A percentile compares a stretch with the other conserved stretches of the same genome.
Conservation (phyloP, 2,888 invertebrate species). For the Cheilosia impressa region DNA sequence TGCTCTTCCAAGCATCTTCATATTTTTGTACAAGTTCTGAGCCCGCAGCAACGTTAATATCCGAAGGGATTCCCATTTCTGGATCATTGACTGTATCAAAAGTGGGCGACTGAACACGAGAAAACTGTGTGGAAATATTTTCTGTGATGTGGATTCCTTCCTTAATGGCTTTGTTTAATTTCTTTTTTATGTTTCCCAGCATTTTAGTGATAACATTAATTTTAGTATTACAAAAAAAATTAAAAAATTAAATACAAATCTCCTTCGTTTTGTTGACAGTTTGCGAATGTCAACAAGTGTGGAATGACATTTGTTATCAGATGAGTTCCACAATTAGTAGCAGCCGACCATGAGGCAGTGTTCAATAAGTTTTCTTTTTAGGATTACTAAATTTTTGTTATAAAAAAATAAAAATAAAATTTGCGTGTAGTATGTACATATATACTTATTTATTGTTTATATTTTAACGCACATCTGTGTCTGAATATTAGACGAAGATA, state of each 20-base stretch:
- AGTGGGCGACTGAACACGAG: conserved; percentile 77
- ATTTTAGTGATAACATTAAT: conserved; percentile 77
- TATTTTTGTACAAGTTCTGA: conserved; percentile 87
- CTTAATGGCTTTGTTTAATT: conserved; percentile 84
- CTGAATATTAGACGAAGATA: no score
- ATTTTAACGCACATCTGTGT: no score
- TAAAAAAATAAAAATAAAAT: no score
- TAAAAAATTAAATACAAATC: conserved; percentile 3
- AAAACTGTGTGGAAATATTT: conserved; percentile 80
- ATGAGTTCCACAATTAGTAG: conserved; percentile 17
- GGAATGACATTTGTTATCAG: conserved; percentile 50
- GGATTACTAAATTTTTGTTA: no score
- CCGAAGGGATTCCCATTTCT: conserved; percentile 78
- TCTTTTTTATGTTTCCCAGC: conserved; percentile 84
- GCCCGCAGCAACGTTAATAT: conserved; percentile 86
- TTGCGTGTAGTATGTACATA: no score
- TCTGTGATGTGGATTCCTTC: conserved; percentile 83
- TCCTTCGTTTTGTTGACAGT: conserved; percentile 24
- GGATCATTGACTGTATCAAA: conserved; percentile 70
- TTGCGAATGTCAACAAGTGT: conserved; percentile 20
- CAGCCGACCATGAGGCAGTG: not conserved
- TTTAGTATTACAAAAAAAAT: conserved; percentile 16
- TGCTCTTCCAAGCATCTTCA: conserved; percentile 87
- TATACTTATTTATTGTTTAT: not conserved
- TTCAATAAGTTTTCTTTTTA: conserved; percentile 4